Evolutionary conservation across 1,140 invertebrate genomes (phyloP), one percentile per base, ranked within the genome.

Genomic region (Ceratina calcarata): DNA sequence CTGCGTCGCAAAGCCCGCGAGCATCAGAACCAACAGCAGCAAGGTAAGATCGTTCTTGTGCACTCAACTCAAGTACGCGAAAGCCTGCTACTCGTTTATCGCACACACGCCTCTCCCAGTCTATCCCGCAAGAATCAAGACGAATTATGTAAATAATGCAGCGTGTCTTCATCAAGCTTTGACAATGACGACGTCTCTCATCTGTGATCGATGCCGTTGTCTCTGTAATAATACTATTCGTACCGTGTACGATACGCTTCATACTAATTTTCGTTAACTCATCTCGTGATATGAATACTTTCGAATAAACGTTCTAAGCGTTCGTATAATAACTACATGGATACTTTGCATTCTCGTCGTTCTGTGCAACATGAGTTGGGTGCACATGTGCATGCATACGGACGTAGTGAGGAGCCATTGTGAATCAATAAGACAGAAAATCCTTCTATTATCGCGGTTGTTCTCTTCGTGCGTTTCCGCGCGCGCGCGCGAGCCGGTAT

Each of bases 1-100:
- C 89, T 94, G 32, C 92, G 94, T 57, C 92, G 92, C 69, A 93
- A 93, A 84, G 94, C 94, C 8, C 91, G 94, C 75, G 94, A 94
- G 80, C 88, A 92, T 67, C 88, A 90, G 72, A 85, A 69, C 79
- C 92, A 90, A 27, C 88, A 83, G 62, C 84, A 87, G 51, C 89
- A 93, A 94, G 93, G 93, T 94, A 93, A 91, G 91, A 77, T 81
- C 84, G 86, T 86, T 87, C 82, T 82, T 84, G 87, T 91, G 91
- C 89, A 85, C 87, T 90, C 90, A 90, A 91, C 87, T 90, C 80
- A 68, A 60, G n/a, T 10, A 20, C 8, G 57, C 16, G 18, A 10
- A 16, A 57, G 18, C n/a, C 15, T 7, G 55, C 55, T 57, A n/a
- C 55, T 57, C 55, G 55, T 57, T 57, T 57, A 57, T 57, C 55